phyloP scores from a whole-genome alignment of 2,113 vertebrate genomes.

The Muscicapa adusta region DNA sequence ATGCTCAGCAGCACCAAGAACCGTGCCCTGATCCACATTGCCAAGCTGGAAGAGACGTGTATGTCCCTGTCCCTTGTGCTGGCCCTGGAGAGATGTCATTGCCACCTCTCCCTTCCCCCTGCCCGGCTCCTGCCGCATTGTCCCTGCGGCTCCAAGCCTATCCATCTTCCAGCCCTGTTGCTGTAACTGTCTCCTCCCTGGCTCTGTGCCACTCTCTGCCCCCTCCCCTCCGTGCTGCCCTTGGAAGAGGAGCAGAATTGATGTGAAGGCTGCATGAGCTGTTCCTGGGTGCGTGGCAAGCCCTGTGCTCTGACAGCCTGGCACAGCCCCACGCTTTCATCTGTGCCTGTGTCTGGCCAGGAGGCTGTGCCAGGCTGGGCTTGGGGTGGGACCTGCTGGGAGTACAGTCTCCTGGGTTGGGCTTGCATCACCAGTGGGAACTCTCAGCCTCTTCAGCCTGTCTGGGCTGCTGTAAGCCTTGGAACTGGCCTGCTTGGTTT shows the following conservation, averaged over 20 bases:
- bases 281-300: neutral
- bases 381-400: neutral
- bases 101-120: slow-evolving; percentile 37
- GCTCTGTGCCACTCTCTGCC: slow-evolving; percentile 17
- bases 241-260: slow-evolving; percentile 43
- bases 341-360: neutral
- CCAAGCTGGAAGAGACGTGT: slow-evolving; percentile 91
- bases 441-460: neutral
- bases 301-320: neutral
- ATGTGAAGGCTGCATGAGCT: neutral
- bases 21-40: slow-evolving; percentile 92
- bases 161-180: slow-evolving; percentile 39
- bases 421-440: accelerated
- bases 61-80: neutral
- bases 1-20: slow-evolving; percentile 88
- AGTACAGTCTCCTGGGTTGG: neutral
- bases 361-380: neutral
- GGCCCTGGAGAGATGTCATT: neutral
- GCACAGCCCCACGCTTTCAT: neutral
- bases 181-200: slow-evolving; percentile 2
- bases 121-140: slow-evolving; percentile 22
- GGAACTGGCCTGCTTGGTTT: neutral
- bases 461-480: neutral
- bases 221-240: slow-evolving; percentile 19
- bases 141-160: slow-evolving; percentile 16